Conservation (phyloP, 2,797 vertebrate species). For the Staurois parvus region DNA sequence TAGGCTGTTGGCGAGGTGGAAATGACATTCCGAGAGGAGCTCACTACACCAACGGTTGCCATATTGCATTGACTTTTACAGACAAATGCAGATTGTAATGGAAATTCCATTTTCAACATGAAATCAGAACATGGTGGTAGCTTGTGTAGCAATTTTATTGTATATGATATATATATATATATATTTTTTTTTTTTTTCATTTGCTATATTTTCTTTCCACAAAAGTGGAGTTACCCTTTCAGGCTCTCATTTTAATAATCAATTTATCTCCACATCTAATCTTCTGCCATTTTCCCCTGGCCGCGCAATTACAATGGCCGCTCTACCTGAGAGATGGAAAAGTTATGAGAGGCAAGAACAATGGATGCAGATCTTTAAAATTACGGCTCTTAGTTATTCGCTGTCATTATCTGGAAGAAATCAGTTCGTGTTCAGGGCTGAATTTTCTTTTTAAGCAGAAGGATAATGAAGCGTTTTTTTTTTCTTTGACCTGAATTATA, state of each 20-base stretch:
- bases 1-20: too few relatives aligned
- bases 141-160: too few relatives aligned
- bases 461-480: not conserved
- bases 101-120: too few relatives aligned
- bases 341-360: conserved; percentile 8
- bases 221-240: too few relatives aligned
- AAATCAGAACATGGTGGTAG: too few relatives aligned
- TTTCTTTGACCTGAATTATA: conserved; percentile 60
- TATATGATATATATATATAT: too few relatives aligned
- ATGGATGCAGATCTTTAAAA: not conserved
- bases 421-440: not conserved
- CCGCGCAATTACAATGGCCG: conserved; percentile 28
- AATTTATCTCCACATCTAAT: conserved; percentile 32
- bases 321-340: conserved; percentile 17
- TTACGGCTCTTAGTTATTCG: not conserved
- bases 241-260: conserved; percentile 25
- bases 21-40: too few relatives aligned
- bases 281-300: conserved; percentile 13
- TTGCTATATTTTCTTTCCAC: too few relatives aligned
- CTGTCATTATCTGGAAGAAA: not conserved
- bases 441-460: not conserved
- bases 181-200: too few relatives aligned
- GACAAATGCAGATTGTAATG: too few relatives aligned
- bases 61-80: too few relatives aligned
- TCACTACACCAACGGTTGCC: too few relatives aligned